Conservation (phyloP, 2,797 vertebrate species). For the Mus caroli region DNA sequence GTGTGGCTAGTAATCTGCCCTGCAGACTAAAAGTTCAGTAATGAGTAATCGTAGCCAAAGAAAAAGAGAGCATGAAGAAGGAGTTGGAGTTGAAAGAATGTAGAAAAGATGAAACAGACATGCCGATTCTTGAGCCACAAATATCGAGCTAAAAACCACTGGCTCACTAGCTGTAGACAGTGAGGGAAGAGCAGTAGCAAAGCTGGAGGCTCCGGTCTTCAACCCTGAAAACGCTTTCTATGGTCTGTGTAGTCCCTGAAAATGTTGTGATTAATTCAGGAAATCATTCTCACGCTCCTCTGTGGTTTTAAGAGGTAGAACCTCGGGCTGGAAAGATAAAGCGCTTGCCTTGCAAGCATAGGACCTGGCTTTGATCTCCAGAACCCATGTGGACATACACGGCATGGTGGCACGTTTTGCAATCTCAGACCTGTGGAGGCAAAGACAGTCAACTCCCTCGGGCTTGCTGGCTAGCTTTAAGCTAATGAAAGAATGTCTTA, state of each 20-base stretch:
- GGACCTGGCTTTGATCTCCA: not conserved
- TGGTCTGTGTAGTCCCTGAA: not conserved
- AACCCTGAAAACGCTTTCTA: not conserved
- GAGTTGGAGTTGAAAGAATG: not conserved
- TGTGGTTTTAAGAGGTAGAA: not conserved
- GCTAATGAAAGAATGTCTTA: not conserved
- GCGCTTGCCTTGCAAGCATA: too few relatives aligned
- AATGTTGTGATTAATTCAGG: not conserved
- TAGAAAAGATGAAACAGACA: not conserved
- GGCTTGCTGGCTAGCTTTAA: not conserved
- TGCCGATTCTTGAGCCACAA: not conserved
- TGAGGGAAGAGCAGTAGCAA: not conserved
- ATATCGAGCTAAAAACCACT: not conserved
- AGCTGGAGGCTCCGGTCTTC: not conserved
- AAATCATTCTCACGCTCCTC: not conserved
- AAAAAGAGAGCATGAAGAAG: not conserved
- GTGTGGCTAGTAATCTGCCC: not conserved
- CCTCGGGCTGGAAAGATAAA: not conserved
- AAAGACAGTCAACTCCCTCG: not conserved
- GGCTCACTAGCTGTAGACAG: not conserved
- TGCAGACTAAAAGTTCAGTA: not conserved
- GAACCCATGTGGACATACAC: not conserved
- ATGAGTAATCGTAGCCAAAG: constrained; percentile 10
- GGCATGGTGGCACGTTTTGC: not conserved
- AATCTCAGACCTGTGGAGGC: not conserved